phyloP scores from a whole-genome alignment of 2,797 vertebrate genomes.

The Triplophysa bombifrons region DNA sequence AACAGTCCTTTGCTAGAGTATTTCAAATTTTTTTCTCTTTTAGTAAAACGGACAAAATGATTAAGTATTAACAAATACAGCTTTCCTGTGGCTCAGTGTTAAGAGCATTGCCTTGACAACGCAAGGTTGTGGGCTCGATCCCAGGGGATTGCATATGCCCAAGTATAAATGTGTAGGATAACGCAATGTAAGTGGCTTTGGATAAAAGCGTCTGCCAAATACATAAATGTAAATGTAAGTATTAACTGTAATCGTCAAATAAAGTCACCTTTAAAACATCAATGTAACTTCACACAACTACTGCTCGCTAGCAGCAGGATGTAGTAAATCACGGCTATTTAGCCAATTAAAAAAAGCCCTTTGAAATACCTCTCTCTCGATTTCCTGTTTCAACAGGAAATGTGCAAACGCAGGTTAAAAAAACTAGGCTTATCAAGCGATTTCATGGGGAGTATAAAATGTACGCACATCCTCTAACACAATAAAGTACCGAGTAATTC shows the following conservation, averaged over 20 bases:
- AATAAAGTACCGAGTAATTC: constrained; percentile 15
- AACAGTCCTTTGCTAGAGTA: too few species aligned
- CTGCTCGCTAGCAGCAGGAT: neutral
- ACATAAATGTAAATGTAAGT: neutral
- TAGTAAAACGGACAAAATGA: too few species aligned
- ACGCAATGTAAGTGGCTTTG: too few species aligned
- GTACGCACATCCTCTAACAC: constrained; percentile 11
- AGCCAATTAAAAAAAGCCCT: neutral
- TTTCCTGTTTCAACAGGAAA: constrained; percentile 1
- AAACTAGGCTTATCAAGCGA: neutral
- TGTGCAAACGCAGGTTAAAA: neutral
- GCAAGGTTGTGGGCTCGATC: too few species aligned
- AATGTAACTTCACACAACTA: neutral
- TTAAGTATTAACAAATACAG: neutral
- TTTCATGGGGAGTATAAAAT: neutral
- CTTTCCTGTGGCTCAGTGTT: too few species aligned
- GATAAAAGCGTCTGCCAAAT: too few species aligned
- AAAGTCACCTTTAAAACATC: constrained; percentile 6
- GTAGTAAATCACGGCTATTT: neutral
- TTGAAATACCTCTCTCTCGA: neutral
- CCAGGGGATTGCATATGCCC: too few species aligned
- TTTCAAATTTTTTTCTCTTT: too few species aligned
- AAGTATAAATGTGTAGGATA: too few species aligned
- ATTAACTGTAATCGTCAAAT: too few species aligned
- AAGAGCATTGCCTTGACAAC: too few species aligned